Evolutionary conservation across 2,113 vertebrate species (phyloP).

Genomic region (Hippoglossus stenolepis): DNA sequence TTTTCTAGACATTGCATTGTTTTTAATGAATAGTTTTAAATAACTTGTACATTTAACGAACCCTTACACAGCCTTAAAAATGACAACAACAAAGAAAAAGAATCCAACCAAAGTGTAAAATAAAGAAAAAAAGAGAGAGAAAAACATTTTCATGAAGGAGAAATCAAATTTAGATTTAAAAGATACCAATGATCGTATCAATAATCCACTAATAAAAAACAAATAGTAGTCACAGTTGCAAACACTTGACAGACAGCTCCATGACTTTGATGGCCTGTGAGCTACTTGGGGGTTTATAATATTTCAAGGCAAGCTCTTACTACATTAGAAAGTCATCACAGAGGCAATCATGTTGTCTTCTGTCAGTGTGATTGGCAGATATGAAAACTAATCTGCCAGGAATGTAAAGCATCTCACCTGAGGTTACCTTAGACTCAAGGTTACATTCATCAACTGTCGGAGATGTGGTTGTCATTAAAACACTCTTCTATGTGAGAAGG

Average conservation of each 20-base stretch:
- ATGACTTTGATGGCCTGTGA: not conserved
- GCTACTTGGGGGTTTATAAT: too few species aligned
- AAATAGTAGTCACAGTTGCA: too few species aligned
- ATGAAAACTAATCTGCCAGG: not conserved
- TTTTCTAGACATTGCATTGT: not conserved
- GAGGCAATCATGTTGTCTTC: not conserved
- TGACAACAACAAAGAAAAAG: too few species aligned
- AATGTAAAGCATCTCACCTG: not conserved
- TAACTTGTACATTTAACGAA: too few species aligned
- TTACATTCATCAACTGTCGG: not conserved
- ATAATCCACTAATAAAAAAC: too few species aligned
- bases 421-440: not conserved
- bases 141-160: too few species aligned
- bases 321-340: not conserved
- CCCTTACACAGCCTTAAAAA: too few species aligned
- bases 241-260: not conserved
- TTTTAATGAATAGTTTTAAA: too few species aligned
- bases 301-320: too few species aligned
- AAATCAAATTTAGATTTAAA: not conserved
- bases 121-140: too few species aligned
- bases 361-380: not conserved
- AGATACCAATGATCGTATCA: not conserved
- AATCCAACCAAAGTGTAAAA: too few species aligned
- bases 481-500: not conserved
- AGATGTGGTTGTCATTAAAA: constrained; percentile 20